A percentile compares a stretch with the other conserved stretches of the same genome.
Evolutionary conservation across 2,888 invertebrate species (phyloP).

Genomic region (Caenorhabditis sulstoni): DNA sequence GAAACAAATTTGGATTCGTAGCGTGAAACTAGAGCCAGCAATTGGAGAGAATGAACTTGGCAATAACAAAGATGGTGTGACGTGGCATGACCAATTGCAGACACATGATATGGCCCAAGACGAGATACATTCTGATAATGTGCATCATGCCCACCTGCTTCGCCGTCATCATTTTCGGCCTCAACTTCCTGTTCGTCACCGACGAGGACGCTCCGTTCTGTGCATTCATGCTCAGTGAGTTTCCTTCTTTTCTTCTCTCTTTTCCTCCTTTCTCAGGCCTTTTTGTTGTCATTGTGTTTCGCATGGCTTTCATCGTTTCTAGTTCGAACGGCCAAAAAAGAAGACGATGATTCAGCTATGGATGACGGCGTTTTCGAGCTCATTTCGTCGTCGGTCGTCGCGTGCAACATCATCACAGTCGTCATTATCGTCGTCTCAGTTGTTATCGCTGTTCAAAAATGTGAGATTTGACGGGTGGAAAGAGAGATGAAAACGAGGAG

Average conservation of each 20-base stretch:
- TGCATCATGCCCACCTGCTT: conserved; percentile 42
- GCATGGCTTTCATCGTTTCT: background rate
- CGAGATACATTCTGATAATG: conserved; percentile 41
- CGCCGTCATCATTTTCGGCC: conserved; percentile 12
- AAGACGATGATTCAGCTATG: conserved; percentile 43
- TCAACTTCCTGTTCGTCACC: conserved; percentile 35
- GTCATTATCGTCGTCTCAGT: conserved; percentile 30
- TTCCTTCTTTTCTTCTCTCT: background rate
- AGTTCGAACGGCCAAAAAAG: conserved; percentile 20
- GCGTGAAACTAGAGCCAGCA: too few species aligned
- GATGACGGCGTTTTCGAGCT: conserved; percentile 36
- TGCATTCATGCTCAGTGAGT: conserved; percentile 46
- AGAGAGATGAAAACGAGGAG: too few species aligned
- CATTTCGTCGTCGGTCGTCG: conserved; percentile 33
- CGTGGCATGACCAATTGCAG: conserved; percentile 17
- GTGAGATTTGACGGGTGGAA: conserved; percentile 3
- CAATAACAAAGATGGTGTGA: too few species aligned
- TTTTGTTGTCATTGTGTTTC: background rate
- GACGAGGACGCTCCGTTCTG: conserved; percentile 42
- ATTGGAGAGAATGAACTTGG: too few species aligned
- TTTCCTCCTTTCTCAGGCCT: background rate
- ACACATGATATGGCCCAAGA: conserved; percentile 51
- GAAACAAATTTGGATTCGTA: too few species aligned
- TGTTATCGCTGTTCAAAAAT: conserved; percentile 28
- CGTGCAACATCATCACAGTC: conserved; percentile 39